Base-by-base conservation (phyloP, 2,797 vertebrate species). In the Synanceia verrucosa region DNA sequence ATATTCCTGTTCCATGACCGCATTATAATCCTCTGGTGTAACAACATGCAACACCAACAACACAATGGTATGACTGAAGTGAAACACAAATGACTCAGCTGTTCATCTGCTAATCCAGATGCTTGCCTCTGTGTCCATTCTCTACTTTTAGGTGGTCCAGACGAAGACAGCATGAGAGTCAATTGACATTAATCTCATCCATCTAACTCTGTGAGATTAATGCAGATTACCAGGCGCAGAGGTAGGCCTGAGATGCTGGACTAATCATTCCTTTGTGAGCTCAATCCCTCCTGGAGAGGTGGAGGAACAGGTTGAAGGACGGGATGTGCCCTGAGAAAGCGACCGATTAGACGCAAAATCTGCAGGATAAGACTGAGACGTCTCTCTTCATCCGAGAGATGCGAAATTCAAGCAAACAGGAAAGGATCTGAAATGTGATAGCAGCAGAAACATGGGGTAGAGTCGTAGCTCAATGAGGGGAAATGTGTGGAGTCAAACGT, bases 161-260 rank as follows among this genome's bases (percentile, higher is more conserved):
- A 63, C 71, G 57, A 51, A 59, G 31, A 55, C 70, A 39, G 7
- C 65, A 4, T 34, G 41, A 73, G 44, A 58, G 52, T 58, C 73
- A 12, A 37, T 11, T 33, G 37, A 14, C 73, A 53, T 76, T 86
- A 85, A 84, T 81, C 83, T 78, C 65, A 75, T 85, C 77, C 85
- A 82, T 82, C 79, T 87, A 86, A 88, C 73, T 52, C 75, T 26
- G 36, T 41, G 18, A 82, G 91, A 92, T 93, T 93, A 94, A 80
- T 78, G 50, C 58, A 82, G 87, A 91, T 92, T 88, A 90, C 53
- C 36, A 47, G 67, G 57, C 76, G 57, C 69, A 28, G 65, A 78
- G 74, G 77, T 77, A n/a, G 78, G 64, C 69, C 78, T 68, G 75
- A 87, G 86, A 85, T 44, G 14, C 75, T 14, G 57, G 73, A 92